Base-by-base conservation (phyloP, 2,113 vertebrate species). In the Notarius lentiginosus region DNA sequence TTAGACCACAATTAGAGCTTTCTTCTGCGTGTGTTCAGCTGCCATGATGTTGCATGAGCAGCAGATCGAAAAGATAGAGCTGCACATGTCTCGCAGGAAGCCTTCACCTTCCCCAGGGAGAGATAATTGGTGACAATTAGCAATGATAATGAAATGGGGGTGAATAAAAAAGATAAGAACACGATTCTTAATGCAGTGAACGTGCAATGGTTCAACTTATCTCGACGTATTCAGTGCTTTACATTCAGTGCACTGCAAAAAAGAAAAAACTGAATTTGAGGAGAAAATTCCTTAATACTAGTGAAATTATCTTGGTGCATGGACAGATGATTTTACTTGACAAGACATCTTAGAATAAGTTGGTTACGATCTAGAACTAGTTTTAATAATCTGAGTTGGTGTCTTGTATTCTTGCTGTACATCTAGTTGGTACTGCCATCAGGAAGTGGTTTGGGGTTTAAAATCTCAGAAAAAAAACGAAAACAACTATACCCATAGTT, bases 361-460 rank as follows among this genome's bases (percentile, higher is more conserved):
- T 41, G 41, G 41, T 41, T 41, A 41, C 41, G 41, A 41, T 41
- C 41, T 41, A 41, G 41, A 41, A 41, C 41, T 41, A 41, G 41
- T 41, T 4, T 41, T 41, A 41, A 41, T 41, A 41, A 41, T 41
- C 41, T 41, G 41, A 41, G 41, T 41, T 41, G 41, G 41, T 41
- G 41, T 41, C 41, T 41, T 41, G 41, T 41, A 41, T 41, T 41
- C 41, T 41, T 72, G 68, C 34, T 2, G 27, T 79, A 79, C 53
- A 79, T 20, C 58, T 58, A 58, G 3, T 58, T 49, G 22, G 61
- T 24, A 68, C 49, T 53, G 75, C 11, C 61, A 47, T 17, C 84
- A 88, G 87, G 87, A 88, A 84, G 82, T 88, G 87, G 84, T 85
- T 82, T 88, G 34, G n/a, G 75, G 77, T 82, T 85, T 58, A 56